Evolutionary conservation across 1,140 invertebrate genomes (phyloP).

Genomic region (Atta cephalotes): DNA sequence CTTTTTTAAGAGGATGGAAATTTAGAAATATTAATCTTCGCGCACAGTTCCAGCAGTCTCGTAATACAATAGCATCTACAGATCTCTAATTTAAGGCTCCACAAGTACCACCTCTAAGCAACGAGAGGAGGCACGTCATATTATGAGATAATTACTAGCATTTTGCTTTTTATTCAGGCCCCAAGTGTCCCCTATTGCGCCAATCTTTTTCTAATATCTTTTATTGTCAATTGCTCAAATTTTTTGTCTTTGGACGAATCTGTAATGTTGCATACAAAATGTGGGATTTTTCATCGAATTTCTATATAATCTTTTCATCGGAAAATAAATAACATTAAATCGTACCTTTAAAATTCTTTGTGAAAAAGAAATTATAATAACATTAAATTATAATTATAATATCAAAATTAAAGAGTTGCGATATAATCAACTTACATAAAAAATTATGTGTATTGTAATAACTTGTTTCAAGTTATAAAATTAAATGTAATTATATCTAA

Average conservation of each 20-base stretch:
- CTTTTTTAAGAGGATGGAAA: slow-evolving; percentile 35
- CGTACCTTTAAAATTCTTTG: neutral
- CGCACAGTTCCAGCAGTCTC: slow-evolving; percentile 41
- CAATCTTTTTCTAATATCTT: slow-evolving; percentile 26
- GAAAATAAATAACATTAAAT: neutral
- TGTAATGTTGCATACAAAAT: slow-evolving; percentile 51
- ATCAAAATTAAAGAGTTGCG: neutral
- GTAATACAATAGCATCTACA: slow-evolving; percentile 53
- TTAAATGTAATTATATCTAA: slow-evolving; percentile 10
- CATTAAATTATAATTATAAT: slow-evolving; percentile 2
- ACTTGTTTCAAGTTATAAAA: slow-evolving; percentile 4
- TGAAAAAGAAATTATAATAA: slow-evolving; percentile 1
- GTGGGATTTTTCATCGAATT: slow-evolving; percentile 28
- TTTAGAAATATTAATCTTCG: slow-evolving; percentile 48
- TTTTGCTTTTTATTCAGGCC: slow-evolving; percentile 40
- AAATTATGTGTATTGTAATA: neutral
- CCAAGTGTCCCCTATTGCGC: slow-evolving; percentile 35
- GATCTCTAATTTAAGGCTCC: slow-evolving; percentile 55
- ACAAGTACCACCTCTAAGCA: slow-evolving; percentile 13
- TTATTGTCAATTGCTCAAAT: slow-evolving; percentile 57
- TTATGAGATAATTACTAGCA: slow-evolving; percentile 35
- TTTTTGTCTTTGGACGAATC: slow-evolving; percentile 34
- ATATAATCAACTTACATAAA: neutral
- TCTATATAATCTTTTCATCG: neutral
- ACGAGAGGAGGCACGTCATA: slow-evolving; percentile 33